Evolutionary conservation across 2,888 invertebrate genomes (phyloP).

Genomic region (Erebia ligea): DNA sequence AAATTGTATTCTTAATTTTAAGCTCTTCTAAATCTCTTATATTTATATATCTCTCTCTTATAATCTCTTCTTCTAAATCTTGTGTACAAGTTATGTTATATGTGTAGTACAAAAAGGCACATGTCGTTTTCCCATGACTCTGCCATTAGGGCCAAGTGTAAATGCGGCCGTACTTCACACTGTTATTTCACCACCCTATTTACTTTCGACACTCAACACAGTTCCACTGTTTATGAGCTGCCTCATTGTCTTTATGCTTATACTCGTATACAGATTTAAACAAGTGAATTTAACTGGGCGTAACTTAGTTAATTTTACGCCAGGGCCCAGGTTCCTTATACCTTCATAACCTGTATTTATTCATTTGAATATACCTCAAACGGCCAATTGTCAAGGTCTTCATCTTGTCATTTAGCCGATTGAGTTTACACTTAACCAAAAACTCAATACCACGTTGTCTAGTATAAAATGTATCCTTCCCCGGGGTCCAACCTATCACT

Average conservation of each 20-base stretch:
- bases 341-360: background rate
- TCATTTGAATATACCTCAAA: background rate
- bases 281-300: conserved; percentile 11
- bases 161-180: conserved; percentile 38
- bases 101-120: conserved; percentile 20
- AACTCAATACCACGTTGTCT: too few species aligned
- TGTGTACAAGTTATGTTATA: too few species aligned
- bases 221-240: conserved; percentile 56
- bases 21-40: too few species aligned
- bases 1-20: too few species aligned
- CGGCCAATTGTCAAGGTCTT: too few species aligned
- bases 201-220: conserved; percentile 57
- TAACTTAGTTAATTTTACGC: conserved; percentile 14
- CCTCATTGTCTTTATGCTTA: conserved; percentile 53
- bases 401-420: too few species aligned
- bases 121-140: conserved; percentile 43
- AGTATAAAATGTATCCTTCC: too few species aligned
- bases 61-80: too few species aligned
- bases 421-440: too few species aligned
- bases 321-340: background rate
- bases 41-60: too few species aligned
- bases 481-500: too few species aligned
- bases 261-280: conserved; percentile 14
- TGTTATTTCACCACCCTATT: conserved; percentile 48
- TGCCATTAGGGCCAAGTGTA: conserved; percentile 44